Percentiles rank a stretch among this genome's conserved stretches.
Evolutionary conservation across 64 coral and sea anemone species (phyloP).

Genomic region (Exaiptasia diaphana): DNA sequence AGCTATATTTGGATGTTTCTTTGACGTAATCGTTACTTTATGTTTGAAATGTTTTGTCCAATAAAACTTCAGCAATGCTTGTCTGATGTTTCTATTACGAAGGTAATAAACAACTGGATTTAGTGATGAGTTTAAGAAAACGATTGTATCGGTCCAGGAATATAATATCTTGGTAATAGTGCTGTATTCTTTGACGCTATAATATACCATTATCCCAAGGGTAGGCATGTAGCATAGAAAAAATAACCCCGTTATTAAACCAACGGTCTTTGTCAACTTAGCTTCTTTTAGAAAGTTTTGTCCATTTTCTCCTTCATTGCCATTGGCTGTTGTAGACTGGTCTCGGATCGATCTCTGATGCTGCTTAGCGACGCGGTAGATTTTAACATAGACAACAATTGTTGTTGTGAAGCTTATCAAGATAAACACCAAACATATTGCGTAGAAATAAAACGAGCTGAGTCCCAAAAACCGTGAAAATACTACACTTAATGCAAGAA

Average conservation of each 20-base stretch:
- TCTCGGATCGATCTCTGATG: conserved; percentile 46
- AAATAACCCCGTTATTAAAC: conserved; percentile 28
- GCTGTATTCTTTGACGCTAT: conserved; percentile 31
- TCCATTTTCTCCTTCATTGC: neutral
- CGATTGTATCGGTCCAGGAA: conserved; percentile 36
- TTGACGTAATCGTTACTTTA: too few species aligned
- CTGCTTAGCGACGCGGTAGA: conserved; percentile 61
- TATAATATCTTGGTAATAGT: conserved; percentile 34
- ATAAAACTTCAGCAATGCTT: conserved; percentile 21
- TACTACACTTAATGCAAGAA: conserved; percentile 28
- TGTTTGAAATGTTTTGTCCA: too few species aligned
- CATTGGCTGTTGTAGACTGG: neutral
- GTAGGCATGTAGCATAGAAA: conserved; percentile 44
- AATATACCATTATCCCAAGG: conserved; percentile 26
- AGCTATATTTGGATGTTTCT: too few species aligned
- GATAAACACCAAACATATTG: conserved; percentile 49
- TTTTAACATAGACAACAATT: conserved; percentile 62
- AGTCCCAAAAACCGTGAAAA: conserved; percentile 62
- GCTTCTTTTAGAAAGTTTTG: neutral
- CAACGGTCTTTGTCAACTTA: conserved; percentile 10
- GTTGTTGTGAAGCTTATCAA: conserved; percentile 45
- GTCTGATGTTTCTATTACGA: conserved; percentile 33
- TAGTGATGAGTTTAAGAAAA: conserved; percentile 50
- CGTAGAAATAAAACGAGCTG: conserved; percentile 24
- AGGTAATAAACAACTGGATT: conserved; percentile 53